Evolutionary conservation across 2,888 invertebrate genomes (phyloP).

Genomic region (Mesoligia furuncula): DNA sequence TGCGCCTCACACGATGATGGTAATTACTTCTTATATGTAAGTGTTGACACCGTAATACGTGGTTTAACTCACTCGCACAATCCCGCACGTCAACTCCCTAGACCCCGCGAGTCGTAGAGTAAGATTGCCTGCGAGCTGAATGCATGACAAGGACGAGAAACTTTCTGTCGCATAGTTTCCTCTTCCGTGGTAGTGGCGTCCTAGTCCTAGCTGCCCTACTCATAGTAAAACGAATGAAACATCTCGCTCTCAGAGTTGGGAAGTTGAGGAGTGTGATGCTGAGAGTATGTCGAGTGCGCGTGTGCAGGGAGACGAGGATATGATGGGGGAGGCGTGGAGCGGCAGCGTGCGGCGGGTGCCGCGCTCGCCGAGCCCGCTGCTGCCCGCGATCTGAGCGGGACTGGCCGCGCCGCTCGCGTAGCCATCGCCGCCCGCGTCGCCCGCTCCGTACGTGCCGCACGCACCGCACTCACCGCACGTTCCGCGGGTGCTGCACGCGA

Average conservation of each 20-base stretch:
- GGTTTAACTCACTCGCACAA: conserved; percentile 87
- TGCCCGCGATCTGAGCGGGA: conserved; percentile 82
- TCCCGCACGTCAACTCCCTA: conserved; percentile 82
- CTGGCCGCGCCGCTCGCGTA: conserved; percentile 50
- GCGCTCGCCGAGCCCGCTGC: conserved; percentile 87
- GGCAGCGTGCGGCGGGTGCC: conserved; percentile 83
- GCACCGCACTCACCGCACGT: conserved; percentile 55
- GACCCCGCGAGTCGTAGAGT: conserved; percentile 69
- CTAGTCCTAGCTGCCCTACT: conserved; percentile 78
- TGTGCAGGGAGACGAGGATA: conserved; percentile 92
- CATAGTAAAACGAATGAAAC: conserved; percentile 86
- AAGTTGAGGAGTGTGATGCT: conserved; percentile 89
- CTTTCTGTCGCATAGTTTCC: conserved; percentile 65
- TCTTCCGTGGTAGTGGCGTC: conserved; percentile 74
- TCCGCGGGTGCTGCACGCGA: conserved; percentile 55
- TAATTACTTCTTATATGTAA: conserved; percentile 91
- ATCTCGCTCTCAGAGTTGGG: conserved; percentile 90
- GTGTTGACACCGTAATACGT: conserved; percentile 90
- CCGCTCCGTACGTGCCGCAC: conserved; percentile 47
- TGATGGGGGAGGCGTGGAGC: conserved; percentile 91
- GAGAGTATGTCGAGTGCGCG: conserved; percentile 90
- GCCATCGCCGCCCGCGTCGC: conserved; percentile 40
- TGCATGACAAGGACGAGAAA: conserved; percentile 68
- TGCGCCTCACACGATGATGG: conserved; percentile 90
- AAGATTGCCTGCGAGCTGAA: conserved; percentile 80